Base-by-base conservation (phyloP, 2,888 invertebrate genomes). In the Ceraclea dissimilis region DNA sequence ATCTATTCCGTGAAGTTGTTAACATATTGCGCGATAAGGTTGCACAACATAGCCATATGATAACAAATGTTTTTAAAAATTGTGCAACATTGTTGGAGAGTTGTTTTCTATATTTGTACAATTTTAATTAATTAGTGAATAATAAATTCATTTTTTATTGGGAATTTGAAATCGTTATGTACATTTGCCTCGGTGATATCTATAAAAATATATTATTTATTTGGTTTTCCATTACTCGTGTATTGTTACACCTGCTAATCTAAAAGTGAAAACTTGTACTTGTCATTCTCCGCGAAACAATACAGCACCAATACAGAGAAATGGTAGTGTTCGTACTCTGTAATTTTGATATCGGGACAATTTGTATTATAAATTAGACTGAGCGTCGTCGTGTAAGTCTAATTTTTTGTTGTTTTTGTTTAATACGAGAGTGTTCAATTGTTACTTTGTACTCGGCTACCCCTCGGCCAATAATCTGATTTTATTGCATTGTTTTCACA, bases 251-350 rank as follows among this genome's bases (percentile, higher is more conserved):
- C 39, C 39, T 39, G 39, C 39, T 4, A 4, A 39, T 39, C 48
- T 54, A 54, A 58, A 58, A 58, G 58, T 58, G 58, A 58, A 58
- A 58, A 58, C 58, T 58, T 55, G 54, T 46, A 58, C 54, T 51
- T 58, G 58, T 58, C 58, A 58, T 54, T 54, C 48, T 46, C 46
- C 48, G 19, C 49, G 54, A 52, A 58, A 55, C 54, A 58, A 54
- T 51, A 51, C 16, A 16, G n/a, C n/a, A n/a, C n/a, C n/a, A n/a
- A n/a, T n/a, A 39, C 16, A 26, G 39, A 39, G 52, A 49, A 39
- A 39, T 39, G 6, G 31, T 6, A 39, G 39, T n/a, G 13, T 16
- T 39, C 16, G 39, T 39, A 16, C 4, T 39, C 39, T 8, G 39
- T 13, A n/a, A n/a, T 39, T 39, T 39, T n/a, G 39, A 4, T 39